phyloP scores from a whole-genome alignment of 2,113 vertebrate genomes.

The Harpagus bidentatus region DNA sequence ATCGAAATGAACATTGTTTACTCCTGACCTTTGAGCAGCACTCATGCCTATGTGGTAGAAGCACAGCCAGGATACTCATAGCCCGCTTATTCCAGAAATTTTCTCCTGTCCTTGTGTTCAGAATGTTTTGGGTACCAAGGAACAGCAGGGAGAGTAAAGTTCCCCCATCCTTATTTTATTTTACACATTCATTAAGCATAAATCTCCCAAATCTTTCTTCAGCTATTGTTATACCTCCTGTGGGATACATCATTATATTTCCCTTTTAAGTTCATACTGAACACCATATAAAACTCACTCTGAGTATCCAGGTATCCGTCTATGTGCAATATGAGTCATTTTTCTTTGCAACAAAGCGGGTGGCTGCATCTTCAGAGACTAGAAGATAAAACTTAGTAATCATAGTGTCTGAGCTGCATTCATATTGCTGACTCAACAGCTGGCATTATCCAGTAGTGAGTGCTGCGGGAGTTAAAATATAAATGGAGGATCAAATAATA shows the following conservation, averaged over 20 bases:
- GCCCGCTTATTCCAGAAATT: neutral
- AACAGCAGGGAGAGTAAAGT: neutral
- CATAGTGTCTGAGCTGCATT: constrained; percentile 28
- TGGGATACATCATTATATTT: constrained; percentile 28
- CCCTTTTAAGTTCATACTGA: constrained; percentile 12
- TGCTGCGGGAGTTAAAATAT: constrained; percentile 39
- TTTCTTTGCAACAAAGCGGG: constrained; percentile 53
- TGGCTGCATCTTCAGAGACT: constrained; percentile 30
- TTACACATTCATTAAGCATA: neutral
- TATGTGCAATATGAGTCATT: constrained; percentile 19
- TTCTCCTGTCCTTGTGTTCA: neutral
- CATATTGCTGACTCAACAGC: constrained; percentile 58
- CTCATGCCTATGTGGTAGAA: neutral
- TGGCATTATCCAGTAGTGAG: constrained; percentile 1
- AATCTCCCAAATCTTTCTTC: neutral
- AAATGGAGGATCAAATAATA: constrained; percentile 11
- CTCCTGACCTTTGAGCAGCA: neutral
- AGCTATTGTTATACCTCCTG: neutral
- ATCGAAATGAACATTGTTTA: neutral
- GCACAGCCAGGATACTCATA: neutral
- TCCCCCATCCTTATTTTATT: neutral
- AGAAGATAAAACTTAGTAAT: constrained; percentile 55
- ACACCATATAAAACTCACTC: neutral
- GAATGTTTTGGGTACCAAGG: neutral
- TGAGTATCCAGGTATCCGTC: constrained; percentile 8